Evolutionary conservation across 2,113 vertebrate genomes (phyloP).

Genomic region (Pelmatolapia mariae): DNA sequence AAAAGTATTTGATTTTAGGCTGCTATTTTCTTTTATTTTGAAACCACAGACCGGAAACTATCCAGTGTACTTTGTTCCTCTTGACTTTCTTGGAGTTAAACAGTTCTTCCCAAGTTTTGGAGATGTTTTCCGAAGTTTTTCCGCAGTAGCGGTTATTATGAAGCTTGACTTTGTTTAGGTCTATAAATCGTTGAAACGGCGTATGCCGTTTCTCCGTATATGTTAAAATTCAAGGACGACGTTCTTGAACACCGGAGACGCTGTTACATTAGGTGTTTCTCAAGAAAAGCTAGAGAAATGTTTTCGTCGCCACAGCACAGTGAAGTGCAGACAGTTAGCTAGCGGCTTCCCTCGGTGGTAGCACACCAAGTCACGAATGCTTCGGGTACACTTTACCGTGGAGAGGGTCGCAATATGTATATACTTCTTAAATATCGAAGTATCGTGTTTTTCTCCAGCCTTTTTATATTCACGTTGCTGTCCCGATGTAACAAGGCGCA

Average conservation of each 20-base stretch:
- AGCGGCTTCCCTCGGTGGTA: conserved; percentile 23
- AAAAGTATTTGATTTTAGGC: neutral
- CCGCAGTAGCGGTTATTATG: neutral
- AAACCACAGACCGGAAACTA: neutral
- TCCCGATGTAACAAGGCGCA: neutral
- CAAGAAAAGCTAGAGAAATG: neutral
- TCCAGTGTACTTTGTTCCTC: accelerated
- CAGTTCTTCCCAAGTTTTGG: conserved; percentile 23
- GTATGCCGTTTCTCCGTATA: neutral
- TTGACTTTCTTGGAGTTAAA: neutral
- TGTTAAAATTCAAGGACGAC: neutral
- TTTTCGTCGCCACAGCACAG: neutral
- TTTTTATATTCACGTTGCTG: neutral
- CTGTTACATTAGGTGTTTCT: neutral
- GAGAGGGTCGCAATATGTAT: conserved; percentile 4
- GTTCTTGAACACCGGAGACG: neutral
- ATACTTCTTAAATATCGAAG: conserved; percentile 20
- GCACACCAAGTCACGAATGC: conserved; percentile 33
- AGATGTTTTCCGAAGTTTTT: neutral
- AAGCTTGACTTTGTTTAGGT: neutral
- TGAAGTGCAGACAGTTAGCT: conserved; percentile 14
- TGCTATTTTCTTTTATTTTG: neutral
- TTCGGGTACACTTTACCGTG: conserved; percentile 5
- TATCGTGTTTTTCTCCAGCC: neutral
- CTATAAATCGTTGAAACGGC: neutral